Evolutionary conservation across 1,140 invertebrate genomes (phyloP).

Genomic region (Mactra quadrangularis): DNA sequence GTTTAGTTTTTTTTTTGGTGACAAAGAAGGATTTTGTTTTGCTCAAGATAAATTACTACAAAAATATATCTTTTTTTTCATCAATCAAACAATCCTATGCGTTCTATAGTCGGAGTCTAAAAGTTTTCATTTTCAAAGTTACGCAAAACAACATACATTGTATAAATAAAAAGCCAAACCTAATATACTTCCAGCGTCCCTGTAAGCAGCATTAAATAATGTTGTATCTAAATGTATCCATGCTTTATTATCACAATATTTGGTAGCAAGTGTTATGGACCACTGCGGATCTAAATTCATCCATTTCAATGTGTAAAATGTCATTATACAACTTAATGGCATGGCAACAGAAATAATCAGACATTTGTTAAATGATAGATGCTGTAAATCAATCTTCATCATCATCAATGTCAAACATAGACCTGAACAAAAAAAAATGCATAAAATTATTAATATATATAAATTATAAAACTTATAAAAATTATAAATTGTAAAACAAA

Average conservation of each 20-base stretch:
- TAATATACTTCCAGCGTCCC: conserved; percentile 56
- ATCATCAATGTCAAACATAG: conserved; percentile 26
- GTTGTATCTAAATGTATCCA: conserved; percentile 61
- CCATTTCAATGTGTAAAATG: conserved; percentile 33
- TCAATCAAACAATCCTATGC: not conserved
- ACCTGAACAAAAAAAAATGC: conserved; percentile 36
- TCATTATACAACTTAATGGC: conserved; percentile 20
- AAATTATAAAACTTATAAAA: not conserved
- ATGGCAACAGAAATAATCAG: conserved; percentile 20
- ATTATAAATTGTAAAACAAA: not conserved
- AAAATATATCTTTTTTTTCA: not conserved
- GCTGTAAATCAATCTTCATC: conserved; percentile 1
- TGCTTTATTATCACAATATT: conserved; percentile 28
- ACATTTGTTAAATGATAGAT: conserved; percentile 4
- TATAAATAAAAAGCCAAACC: too few relatives aligned
- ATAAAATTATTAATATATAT: too few relatives aligned
- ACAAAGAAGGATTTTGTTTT: not conserved
- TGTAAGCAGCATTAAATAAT: conserved; percentile 51
- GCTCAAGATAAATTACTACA: too few relatives aligned
- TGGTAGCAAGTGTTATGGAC: conserved; percentile 55
- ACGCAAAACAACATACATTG: not conserved
- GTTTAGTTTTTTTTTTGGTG: not conserved
- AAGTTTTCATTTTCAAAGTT: not conserved
- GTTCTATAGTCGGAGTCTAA: not conserved
- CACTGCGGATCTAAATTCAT: conserved; percentile 52